Percentiles rank a stretch among this genome's conserved stretches.
Evolutionary conservation across 2,797 vertebrate genomes (phyloP).

Genomic region (Sorex maritimensis): DNA sequence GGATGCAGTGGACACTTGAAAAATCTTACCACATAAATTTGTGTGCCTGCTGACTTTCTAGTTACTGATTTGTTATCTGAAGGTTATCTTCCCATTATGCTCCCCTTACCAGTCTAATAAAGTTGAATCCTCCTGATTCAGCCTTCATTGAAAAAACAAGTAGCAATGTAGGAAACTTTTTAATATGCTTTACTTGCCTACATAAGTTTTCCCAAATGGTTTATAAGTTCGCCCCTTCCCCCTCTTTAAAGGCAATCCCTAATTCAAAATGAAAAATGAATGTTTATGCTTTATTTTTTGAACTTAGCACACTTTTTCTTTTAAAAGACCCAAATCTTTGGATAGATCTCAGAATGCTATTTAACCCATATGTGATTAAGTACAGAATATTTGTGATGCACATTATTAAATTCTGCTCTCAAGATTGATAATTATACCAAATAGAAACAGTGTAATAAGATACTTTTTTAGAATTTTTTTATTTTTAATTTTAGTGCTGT

Average conservation of each 20-base stretch:
- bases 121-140: slow-evolving; percentile 27
- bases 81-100: not conserved
- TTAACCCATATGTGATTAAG: slow-evolving; percentile 28
- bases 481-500: not conserved
- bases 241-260: not conserved
- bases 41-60: not conserved
- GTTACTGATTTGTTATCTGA: slow-evolving; percentile 33
- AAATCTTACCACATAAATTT: not conserved
- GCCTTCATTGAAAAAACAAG: slow-evolving; percentile 40
- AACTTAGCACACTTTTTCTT: slow-evolving; percentile 4
- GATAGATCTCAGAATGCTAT: slow-evolving; percentile 40
- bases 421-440: slow-evolving; percentile 5
- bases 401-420: slow-evolving; percentile 10
- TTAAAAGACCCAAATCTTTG: not conserved
- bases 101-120: slow-evolving; percentile 65
- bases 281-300: not conserved
- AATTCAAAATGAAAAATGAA: slow-evolving; percentile 34
- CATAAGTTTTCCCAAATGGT: not conserved
- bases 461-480: not conserved
- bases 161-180: slow-evolving; percentile 21
- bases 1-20: not conserved
- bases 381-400: slow-evolving; percentile 15
- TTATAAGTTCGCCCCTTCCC: not conserved
- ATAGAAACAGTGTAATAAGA: not conserved
- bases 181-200: not conserved